Base-by-base conservation (phyloP, 2,888 invertebrate genomes). In the Tridacna gigas region DNA sequence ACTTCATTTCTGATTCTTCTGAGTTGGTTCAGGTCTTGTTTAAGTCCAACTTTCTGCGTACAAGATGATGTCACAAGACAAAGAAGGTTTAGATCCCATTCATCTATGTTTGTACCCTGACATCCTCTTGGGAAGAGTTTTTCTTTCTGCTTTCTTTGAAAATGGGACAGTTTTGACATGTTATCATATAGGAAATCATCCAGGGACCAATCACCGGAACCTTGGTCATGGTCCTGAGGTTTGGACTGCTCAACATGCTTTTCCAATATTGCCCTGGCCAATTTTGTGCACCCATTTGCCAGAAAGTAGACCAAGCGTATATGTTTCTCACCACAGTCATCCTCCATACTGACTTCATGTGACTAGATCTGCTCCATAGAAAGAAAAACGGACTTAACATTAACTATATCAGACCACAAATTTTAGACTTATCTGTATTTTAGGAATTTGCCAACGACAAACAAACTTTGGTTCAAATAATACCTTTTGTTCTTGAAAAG, bases 261-360 rank as follows among this genome's bases (percentile, higher is more conserved):
- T 67, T n/a, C 67, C 9, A 67, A 18, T 25, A 67, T n/a, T 13
- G 67, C 67, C 20, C 67, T 67, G 9, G 67, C 26, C n/a, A 67
- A 45, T 67, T 28, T 37, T 5, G 67, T 67, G 20, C 67, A 67
- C 9, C 67, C 67, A 67, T 67, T 67, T 5, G 45, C 45, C 9
- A 67, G 67, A 45, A 67, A 67, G 20, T 67, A 45, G 3, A 45
- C 67, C 67, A 67, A 45, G 2, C 67, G 37, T 20, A 20, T 45
- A 20, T 67, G 45, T 45, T 45, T 28, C 45, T 67, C 67, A 5
- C 67, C 45, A 11, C 20, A 7, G 13, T 67, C 45, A 45, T 20
- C 37, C 18, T 28, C 22, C 67, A 67, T 67, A 18, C n/a, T n/a
- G n/a, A n/a, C n/a, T n/a, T n/a, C n/a, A n/a, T n/a, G n/a, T n/a